phyloP scores from a whole-genome alignment of 2,113 vertebrate species.

The Mastomys coucha region DNA sequence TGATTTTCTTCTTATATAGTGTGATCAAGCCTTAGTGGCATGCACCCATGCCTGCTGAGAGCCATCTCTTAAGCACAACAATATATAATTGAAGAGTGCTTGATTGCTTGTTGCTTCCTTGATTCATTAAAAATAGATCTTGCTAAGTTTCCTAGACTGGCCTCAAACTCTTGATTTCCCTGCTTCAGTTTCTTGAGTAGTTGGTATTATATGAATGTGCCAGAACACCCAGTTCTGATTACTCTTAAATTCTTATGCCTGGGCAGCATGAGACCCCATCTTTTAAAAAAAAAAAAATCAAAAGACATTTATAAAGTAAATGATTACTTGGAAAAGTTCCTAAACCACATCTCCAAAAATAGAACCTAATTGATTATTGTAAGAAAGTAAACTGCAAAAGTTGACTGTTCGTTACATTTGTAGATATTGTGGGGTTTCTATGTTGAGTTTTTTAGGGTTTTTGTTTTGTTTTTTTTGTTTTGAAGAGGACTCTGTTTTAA shows the following conservation, averaged over 20 bases:
- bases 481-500: background rate
- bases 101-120: background rate
- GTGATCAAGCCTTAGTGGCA: background rate
- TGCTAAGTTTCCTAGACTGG: background rate
- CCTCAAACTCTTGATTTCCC: background rate
- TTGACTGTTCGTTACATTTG: background rate
- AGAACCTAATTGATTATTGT: background rate
- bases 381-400: constrained; percentile 35
- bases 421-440: background rate
- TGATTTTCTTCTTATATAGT: background rate
- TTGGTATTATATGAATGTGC: background rate
- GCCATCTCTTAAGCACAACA: background rate
- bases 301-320: background rate
- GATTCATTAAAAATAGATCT: background rate
- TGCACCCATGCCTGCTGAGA: background rate
- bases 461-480: background rate
- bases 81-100: background rate
- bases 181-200: background rate
- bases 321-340: constrained; percentile 16
- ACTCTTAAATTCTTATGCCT: background rate
- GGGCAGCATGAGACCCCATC: background rate
- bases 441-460: background rate
- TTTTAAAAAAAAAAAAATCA: background rate
- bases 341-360: constrained; percentile 41
- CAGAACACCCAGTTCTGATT: background rate